Base-by-base conservation (phyloP, 1,140 invertebrate genomes). In the Drosophila sucinea region DNA sequence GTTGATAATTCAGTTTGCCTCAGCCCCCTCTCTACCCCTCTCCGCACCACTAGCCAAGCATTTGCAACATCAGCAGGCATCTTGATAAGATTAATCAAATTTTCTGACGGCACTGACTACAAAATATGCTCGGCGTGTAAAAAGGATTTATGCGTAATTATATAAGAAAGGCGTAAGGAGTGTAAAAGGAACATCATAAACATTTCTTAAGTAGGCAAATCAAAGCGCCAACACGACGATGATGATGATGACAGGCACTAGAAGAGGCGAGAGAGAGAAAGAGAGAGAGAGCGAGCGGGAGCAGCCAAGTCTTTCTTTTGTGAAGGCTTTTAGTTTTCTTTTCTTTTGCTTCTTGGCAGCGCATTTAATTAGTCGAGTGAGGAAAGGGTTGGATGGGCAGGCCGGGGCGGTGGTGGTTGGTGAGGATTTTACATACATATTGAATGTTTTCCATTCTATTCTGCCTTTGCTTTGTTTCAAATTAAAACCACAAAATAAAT, bases 21-120 rank as follows among this genome's bases (percentile, higher is more conserved):
- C 44, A 51, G 27, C 44, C 44, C 44, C 58, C 66, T 77, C 64
- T n/a, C 55, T 60, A 76, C 73, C 73, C 60, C 67, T 69, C 76
- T 67, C 51, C 41, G 47, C 30, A 32, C 11, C 30, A 17, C 35
- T 38, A 0, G 11, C 10, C 8, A 1, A 10, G 35, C 35, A 3
- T 38, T 38, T 38, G 35, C 10, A 38, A 10, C 57, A 38, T 8
- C 64, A 23, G 44, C 27, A 25, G 73, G 74, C 77, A 91, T 91
- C 89, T 91, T 91, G 89, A 91, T 91, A 85, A 91, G 89, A 91
- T 91, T 91, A 91, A 91, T 91, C 89, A 91, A 91, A 91, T 91
- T 90, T 91, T 91, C 89, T 65, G 67, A 54, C 23, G 70, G 30
- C 47, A 60, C 70, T 64, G 41, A 69, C 30, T 35, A 44, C 27